Conservation (phyloP, 2,113 vertebrate species). For the Plestiodon gilberti region DNA sequence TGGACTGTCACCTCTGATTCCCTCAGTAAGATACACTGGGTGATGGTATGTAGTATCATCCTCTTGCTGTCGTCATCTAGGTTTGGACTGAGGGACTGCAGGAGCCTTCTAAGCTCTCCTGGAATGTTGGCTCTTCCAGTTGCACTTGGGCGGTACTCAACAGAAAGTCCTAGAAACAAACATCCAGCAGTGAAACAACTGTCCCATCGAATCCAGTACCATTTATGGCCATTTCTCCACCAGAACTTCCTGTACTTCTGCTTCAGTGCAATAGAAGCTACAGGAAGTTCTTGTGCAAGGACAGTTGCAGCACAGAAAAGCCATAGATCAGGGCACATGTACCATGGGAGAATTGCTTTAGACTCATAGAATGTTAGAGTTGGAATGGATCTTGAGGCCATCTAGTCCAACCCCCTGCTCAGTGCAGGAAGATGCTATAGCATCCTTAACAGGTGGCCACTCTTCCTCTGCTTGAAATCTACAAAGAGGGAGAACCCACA, state of each 20-base stretch:
- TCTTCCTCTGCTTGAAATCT: no score
- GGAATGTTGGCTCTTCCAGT: constrained; percentile 33
- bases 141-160: constrained; percentile 44
- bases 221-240: background rate
- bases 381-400: no score
- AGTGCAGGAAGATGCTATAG: no score
- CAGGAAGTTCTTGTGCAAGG: background rate
- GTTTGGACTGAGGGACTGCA: constrained; percentile 53
- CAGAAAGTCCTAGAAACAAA: constrained; percentile 56
- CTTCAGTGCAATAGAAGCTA: background rate
- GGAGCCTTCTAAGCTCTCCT: constrained; percentile 62
- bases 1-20: constrained; percentile 59
- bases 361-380: no score
- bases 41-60: constrained; percentile 64
- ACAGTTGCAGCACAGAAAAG: background rate
- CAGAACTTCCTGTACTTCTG: background rate
- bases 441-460: no score
- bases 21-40: constrained; percentile 64
- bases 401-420: no score
- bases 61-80: constrained; percentile 56
- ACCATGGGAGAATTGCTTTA: no score
- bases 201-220: background rate
- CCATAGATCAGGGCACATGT: background rate
- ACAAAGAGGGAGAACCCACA: no score
- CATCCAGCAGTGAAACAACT: constrained; percentile 5